These are phyloP conservation scores for Epizoanthus stellaris DNA, from an alignment of 92 coral and sea anemone genomes.

Conservation along the genomic window DNA sequence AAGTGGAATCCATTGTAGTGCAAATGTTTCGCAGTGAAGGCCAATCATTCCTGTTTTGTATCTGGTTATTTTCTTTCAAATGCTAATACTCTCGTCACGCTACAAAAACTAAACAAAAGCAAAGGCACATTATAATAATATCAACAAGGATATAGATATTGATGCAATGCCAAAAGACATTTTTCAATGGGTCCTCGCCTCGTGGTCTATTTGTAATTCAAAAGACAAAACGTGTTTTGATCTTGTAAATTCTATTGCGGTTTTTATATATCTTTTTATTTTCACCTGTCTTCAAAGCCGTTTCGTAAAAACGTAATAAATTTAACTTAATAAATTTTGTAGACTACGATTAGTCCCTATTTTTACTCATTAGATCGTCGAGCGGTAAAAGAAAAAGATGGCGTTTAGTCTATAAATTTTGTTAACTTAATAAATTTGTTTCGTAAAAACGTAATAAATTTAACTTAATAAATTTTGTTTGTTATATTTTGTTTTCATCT, in stretches of 20 bases:
- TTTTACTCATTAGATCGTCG: too few relatives aligned
- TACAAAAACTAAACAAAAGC: not conserved
- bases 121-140: not conserved
- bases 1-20: conserved; percentile 28
- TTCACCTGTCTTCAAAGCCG: too few relatives aligned
- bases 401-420: too few relatives aligned
- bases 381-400: too few relatives aligned
- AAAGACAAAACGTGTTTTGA: not conserved
- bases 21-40: not conserved
- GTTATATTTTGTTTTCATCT: too few relatives aligned
- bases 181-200: not conserved
- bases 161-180: not conserved
- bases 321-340: too few relatives aligned
- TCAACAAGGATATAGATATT: not conserved
- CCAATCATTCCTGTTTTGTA: not conserved
- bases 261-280: not conserved
- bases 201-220: conserved; percentile 12
- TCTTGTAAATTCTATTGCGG: not conserved
- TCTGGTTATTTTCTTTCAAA: not conserved
- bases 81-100: not conserved
- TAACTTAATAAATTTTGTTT: too few relatives aligned
- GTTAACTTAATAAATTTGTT: too few relatives aligned
- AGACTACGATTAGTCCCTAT: too few relatives aligned
- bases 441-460: too few relatives aligned
- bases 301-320: too few relatives aligned